phyloP scores from a whole-genome alignment of 2,113 vertebrate genomes.

The Cryptomyrus ogoouensis region DNA sequence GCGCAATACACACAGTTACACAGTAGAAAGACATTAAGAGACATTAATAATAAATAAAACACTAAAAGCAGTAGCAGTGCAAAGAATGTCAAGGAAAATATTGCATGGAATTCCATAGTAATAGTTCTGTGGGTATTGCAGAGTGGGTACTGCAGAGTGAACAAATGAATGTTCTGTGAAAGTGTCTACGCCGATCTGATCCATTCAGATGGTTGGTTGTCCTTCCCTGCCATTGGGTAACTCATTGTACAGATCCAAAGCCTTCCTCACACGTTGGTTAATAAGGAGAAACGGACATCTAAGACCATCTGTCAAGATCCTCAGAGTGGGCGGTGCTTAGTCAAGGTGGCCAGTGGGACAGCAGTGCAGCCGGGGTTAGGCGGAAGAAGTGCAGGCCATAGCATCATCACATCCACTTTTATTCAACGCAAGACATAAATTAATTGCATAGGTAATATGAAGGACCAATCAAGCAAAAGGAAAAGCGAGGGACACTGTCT shows the following conservation, averaged over 20 bases:
- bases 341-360: background rate
- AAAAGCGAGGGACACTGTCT: background rate
- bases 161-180: background rate
- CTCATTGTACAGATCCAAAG: background rate
- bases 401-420: constrained; percentile 51
- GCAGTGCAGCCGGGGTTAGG: background rate
- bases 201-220: background rate
- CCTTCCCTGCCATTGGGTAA: background rate
- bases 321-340: background rate
- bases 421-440: constrained; percentile 40
- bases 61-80: background rate
- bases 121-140: background rate
- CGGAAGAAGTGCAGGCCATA: constrained; percentile 40
- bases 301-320: background rate
- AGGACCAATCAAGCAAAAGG: background rate
- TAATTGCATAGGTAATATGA: background rate
- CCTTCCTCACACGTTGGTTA: background rate
- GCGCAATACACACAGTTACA: background rate
- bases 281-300: background rate
- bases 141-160: background rate
- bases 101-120: background rate
- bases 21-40: background rate
- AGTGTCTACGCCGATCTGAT: background rate
- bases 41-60: background rate
- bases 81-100: no score